Evolutionary conservation across 2,113 vertebrate genomes (phyloP).

Genomic region (Lanius collurio): DNA sequence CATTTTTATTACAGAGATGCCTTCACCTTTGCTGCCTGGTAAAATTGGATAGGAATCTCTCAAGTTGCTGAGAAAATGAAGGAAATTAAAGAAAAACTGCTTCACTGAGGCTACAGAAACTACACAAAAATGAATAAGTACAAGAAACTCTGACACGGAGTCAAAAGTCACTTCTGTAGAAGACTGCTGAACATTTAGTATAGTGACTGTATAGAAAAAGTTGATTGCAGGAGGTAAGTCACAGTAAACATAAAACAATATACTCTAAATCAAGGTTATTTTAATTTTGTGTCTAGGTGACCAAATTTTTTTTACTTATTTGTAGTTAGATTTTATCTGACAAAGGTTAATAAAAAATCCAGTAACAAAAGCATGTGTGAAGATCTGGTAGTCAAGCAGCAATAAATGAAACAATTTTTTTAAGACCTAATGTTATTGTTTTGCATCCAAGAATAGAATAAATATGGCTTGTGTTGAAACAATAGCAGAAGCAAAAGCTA

Average conservation of each 20-base stretch:
- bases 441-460: background rate
- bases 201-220: background rate
- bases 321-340: background rate
- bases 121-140: background rate
- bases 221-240: background rate
- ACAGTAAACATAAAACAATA: background rate
- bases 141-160: background rate
- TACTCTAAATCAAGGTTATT: background rate
- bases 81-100: background rate
- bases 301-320: background rate
- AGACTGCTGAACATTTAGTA: background rate
- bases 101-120: background rate
- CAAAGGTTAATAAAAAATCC: conserved; percentile 8
- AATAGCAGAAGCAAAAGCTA: background rate
- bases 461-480: background rate
- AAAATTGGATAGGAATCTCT: background rate
- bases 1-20: background rate
- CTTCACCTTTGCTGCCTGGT: background rate
- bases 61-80: background rate
- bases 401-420: background rate
- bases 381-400: background rate
- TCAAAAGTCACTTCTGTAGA: background rate
- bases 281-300: background rate
- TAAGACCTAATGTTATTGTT: background rate
- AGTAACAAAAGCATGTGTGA: background rate